Evolutionary conservation across 2,797 vertebrate genomes (phyloP), one percentile per base, ranked within the genome.

Genomic region (Galaxias olidus): DNA sequence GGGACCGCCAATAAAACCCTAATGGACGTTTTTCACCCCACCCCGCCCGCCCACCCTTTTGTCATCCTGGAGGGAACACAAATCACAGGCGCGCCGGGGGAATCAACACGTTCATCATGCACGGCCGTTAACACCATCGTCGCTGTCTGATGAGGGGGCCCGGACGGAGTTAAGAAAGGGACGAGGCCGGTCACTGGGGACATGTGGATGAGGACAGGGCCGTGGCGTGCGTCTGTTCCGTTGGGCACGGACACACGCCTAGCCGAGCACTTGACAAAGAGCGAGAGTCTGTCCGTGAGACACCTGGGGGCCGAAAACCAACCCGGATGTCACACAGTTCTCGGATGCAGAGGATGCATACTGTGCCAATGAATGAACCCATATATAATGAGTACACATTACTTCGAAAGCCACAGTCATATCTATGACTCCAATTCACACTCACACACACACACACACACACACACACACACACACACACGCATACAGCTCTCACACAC

Each of bases 41-140:
- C 12, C 17, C 15, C 42, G 9, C 66, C 53, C 59, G 2, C 70
- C 67, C 59, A 8, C n/a, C 68, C 57, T 75, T 19, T 65, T 17
- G 10, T 17, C 50, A 20, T 69, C 53, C 51, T 2, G 61, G 79
- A 70, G 52, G 66, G 68, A 73, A 71, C 47, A 78, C 70, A 76
- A 73, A 84, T 74, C 55, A 82, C 78, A 82, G 76, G 19, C 46
- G 52, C 50, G 45, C 46, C 46, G 40, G 72, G 60, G 72, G 56
- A 75, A 77, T 77, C 51, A 72, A 78, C 72, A 68, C 72, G 71
- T 79, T 69, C 9, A 64, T 14, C 9, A 6, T 47, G 62, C 12
- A 9, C 64, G 52, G 53, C 30, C 30, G 30, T 30, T 30, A 30
- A 30, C 2, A 30, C 30, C 2, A 30, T 30, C 6, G 3, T 30